Evolutionary conservation across 64 coral and sea anemone genomes (phyloP).

Genomic region (Stichodactyla helianthus): DNA sequence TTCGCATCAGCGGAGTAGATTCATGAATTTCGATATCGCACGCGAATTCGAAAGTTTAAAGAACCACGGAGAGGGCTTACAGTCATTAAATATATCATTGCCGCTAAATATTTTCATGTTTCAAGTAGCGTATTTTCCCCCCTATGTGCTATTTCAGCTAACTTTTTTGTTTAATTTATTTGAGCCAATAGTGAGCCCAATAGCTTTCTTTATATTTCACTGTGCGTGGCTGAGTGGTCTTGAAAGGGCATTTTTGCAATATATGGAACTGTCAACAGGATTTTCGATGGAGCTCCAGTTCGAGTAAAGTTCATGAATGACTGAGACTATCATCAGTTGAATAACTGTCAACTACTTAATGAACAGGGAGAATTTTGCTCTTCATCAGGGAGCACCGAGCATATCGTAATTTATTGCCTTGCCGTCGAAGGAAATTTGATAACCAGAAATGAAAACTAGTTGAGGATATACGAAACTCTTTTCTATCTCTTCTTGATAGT

Average conservation of each 20-base stretch:
- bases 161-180: background rate
- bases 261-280: background rate
- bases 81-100: background rate
- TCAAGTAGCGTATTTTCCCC: background rate
- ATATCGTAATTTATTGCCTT: background rate
- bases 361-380: conserved; percentile 43
- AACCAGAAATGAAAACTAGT: background rate
- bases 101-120: background rate
- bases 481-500: background rate
- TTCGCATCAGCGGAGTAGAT: conserved; percentile 10
- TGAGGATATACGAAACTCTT: background rate
- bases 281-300: conserved; percentile 2
- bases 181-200: background rate
- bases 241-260: background rate
- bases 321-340: conserved; percentile 20
- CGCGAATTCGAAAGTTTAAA: conserved; percentile 3
- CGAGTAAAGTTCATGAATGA: conserved; percentile 33
- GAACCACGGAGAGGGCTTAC: background rate
- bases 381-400: conserved; percentile 40
- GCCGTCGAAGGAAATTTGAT: background rate
- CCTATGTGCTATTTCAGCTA: background rate
- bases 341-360: conserved; percentile 35
- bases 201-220: background rate
- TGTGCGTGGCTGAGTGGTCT: background rate
- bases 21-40: background rate